Base-by-base conservation (phyloP, 2,797 vertebrate genomes). In the Chrysocyon brachyurus region DNA sequence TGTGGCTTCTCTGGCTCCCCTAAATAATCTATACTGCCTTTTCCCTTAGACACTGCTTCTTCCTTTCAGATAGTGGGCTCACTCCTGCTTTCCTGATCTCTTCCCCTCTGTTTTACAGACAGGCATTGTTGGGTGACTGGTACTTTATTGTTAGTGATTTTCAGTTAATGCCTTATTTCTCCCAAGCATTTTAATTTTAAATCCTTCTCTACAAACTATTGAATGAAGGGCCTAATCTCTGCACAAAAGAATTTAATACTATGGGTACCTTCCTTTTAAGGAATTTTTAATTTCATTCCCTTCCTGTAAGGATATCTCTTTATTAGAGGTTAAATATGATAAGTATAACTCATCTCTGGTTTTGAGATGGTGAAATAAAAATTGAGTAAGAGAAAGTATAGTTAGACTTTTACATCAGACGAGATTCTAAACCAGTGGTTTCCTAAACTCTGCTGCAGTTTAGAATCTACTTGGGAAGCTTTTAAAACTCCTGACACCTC, bases 131-230 rank as follows among this genome's bases (percentile, higher is more conserved):
- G 19, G 12, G 31, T 82, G 9, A 49, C 56, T 82, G 75, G 46
- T 61, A 59, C 2, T 63, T 56, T 79, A 40, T 70, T 61, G 22
- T 68, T 63, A 63, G 31, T 94, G 26, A 70, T 59, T 96, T 92
- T 82, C 12, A 31, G 4, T 81, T 83, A 70, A 49, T 78, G 54
- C 46, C 75, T 87, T 87, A n/a, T 11, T 57, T 87, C 46, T 70
- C 33, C 54, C 16, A 87, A 82, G 19, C 33, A 24, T 92, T 89
- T 54, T 72, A 78, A 68, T 90, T 96, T 87, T 90, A 94, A 94
- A 78, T 83, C 24, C 31, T 85, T 91, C 64, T 31, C 78, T 88
- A n/a, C 46, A 28, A 24, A 57, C 77, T 90, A 31, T 92, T 90
- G 66, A 64, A 87, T 46, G 22, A 77, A 87, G 82, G 63, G 21